A percentile compares a stretch with the other conserved stretches of the same genome.
Evolutionary conservation across 2,888 invertebrate genomes (phyloP).

Genomic region (Lasius platythorax): DNA sequence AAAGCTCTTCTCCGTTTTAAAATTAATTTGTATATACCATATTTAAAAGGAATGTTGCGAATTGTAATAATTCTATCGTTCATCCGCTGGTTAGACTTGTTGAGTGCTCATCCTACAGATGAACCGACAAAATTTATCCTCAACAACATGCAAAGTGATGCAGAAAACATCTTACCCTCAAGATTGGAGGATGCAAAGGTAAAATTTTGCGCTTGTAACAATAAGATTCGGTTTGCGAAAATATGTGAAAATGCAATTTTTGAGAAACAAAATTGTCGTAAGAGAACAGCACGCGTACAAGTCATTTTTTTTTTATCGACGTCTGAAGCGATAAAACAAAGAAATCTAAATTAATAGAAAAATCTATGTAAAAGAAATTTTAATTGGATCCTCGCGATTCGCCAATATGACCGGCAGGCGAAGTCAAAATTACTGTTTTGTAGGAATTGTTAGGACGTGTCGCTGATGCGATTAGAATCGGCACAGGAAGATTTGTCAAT

Average conservation of each 20-base stretch:
- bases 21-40: not conserved
- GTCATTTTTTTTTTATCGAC: not conserved
- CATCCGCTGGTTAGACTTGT: conserved; percentile 55
- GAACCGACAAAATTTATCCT: conserved; percentile 78
- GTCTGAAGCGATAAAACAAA: not conserved
- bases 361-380: not conserved
- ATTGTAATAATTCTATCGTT: conserved; percentile 53
- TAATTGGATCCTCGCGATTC: conserved; percentile 12
- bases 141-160: conserved; percentile 52
- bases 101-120: conserved; percentile 72
- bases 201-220: conserved; percentile 54
- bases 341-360: not conserved
- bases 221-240: not conserved
- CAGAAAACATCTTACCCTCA: conserved; percentile 60
- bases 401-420: conserved; percentile 14
- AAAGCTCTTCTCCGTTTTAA: not conserved
- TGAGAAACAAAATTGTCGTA: not conserved
- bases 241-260: conserved; percentile 24
- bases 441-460: conserved; percentile 83
- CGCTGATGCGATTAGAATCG: conserved; percentile 82
- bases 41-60: conserved; percentile 13
- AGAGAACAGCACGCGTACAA: not conserved
- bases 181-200: conserved; percentile 78
- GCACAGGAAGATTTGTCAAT: conserved; percentile 84
- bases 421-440: conserved; percentile 76